Percentiles rank a stretch among this genome's conserved stretches.
These are phyloP conservation scores for Cryptoblepharus egeriae DNA, from an alignment of 2,797 vertebrate genomes.

Conservation along the genomic window DNA sequence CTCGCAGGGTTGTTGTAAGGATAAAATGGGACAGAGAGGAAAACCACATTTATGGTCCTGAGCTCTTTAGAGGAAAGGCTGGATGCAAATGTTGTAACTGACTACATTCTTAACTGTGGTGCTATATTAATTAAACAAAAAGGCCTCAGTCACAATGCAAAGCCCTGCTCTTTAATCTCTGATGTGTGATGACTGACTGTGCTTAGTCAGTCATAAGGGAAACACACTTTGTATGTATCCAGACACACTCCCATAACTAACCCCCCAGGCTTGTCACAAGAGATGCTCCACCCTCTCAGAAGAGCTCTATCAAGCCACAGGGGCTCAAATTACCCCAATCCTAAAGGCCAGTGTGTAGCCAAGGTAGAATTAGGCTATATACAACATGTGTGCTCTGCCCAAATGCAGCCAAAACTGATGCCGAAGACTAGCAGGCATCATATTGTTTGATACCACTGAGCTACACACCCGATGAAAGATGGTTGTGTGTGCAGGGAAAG, in stretches of 20 bases:
- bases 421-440: constrained; percentile 34
- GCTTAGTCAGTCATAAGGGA: not conserved
- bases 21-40: too few species aligned
- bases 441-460: constrained; percentile 10
- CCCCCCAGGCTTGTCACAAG: not conserved
- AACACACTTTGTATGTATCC: not conserved
- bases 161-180: not conserved
- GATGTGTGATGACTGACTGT: not conserved
- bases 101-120: too few species aligned
- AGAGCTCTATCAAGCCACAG: too few species aligned
- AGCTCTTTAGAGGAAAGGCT: too few species aligned
- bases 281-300: too few species aligned
- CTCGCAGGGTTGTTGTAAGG: too few species aligned
- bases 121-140: too few species aligned
- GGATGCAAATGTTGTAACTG: too few species aligned
- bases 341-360: not conserved
- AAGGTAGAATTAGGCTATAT: not conserved
- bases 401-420: not conserved
- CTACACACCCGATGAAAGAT: constrained; percentile 34
- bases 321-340: not conserved
- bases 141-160: too few species aligned
- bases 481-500: not conserved
- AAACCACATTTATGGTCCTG: too few species aligned
- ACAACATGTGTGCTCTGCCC: not conserved
- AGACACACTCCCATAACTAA: not conserved